Evolutionary conservation across 30 jellyfish, hydroid and myxozoan genomes (phyloP).

Genomic region (Calvadosia cruxmelitensis): DNA sequence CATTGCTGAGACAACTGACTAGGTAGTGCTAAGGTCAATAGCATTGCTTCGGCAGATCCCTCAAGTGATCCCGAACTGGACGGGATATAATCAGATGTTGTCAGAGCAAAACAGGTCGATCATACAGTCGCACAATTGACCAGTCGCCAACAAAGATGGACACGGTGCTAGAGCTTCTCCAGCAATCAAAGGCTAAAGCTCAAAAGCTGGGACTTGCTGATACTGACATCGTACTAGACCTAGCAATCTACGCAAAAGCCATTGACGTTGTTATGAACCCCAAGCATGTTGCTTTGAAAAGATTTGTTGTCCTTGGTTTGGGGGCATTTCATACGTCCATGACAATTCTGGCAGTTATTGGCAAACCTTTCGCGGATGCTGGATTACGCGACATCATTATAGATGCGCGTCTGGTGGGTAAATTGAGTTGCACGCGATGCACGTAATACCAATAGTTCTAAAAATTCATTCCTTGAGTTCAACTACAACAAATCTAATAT

Average conservation of each 20-base stretch:
- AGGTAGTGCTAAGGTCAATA: no score
- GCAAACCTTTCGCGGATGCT: conserved; percentile 7
- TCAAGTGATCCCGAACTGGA: not conserved
- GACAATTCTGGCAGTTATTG: conserved; percentile 4
- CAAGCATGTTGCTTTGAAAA: not conserved
- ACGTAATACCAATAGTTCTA: not conserved
- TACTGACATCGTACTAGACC: conserved; percentile 8
- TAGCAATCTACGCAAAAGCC: conserved; percentile 10
- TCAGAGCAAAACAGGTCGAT: not conserved
- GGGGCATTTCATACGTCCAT: conserved; percentile 4
- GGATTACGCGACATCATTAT: conserved; percentile 3
- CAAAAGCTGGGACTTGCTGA: conserved; percentile 1
- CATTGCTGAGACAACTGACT: no score
- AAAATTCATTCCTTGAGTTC: not conserved
- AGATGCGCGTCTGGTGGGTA: conserved; percentile 8
- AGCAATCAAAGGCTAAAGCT: not conserved
- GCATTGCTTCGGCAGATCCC: no score
- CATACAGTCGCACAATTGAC: conserved; percentile 14
- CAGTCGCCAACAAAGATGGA: conserved; percentile 14
- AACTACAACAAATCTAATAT: not conserved
- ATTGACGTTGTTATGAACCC: conserved; percentile 4
- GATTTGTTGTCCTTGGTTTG: conserved; percentile 2
- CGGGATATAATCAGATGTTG: not conserved
- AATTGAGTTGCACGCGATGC: not conserved
- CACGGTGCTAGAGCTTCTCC: not conserved